Evolutionary conservation across 1,140 invertebrate species (phyloP).

Genomic region (Drosophila kohkoa): DNA sequence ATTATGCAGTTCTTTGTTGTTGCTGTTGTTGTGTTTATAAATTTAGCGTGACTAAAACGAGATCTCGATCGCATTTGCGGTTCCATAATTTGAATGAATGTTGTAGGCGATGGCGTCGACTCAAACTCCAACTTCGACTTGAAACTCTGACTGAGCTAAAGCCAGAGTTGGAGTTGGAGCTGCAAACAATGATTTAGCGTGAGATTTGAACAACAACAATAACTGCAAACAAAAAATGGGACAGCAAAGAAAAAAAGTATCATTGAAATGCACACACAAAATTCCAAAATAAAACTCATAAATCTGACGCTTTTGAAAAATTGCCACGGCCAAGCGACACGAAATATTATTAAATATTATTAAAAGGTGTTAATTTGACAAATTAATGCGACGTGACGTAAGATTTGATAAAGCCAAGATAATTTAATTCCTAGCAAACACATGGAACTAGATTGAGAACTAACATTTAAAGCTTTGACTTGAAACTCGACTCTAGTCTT

Average conservation of each 20-base stretch:
- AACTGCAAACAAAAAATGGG: conserved; percentile 24
- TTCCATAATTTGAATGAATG: conserved; percentile 83
- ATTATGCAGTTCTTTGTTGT: conserved; percentile 36
- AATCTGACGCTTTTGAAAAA: conserved; percentile 75
- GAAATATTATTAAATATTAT: conserved; percentile 69
- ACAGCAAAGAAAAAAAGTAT: conserved; percentile 9
- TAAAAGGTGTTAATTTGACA: conserved; percentile 81
- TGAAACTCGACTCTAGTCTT: not conserved
- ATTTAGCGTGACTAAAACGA: conserved; percentile 82
- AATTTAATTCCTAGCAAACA: conserved; percentile 28
- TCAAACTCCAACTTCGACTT: not conserved
- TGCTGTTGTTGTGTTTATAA: conserved; percentile 52
- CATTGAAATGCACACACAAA: conserved; percentile 49
- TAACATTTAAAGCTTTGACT: not conserved
- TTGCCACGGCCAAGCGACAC: conserved; percentile 39
- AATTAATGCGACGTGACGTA: conserved; percentile 64
- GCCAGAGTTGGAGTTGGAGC: conserved; percentile 18
- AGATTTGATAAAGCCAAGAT: conserved; percentile 30
- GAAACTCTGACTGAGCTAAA: conserved; percentile 3
- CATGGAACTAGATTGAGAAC: not conserved
- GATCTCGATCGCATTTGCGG: conserved; percentile 76
- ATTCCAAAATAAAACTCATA: conserved; percentile 61
- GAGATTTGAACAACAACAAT: conserved; percentile 64
- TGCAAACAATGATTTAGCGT: conserved; percentile 74
- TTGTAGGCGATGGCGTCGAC: conserved; percentile 71